Conservation (phyloP, 2,113 vertebrate genomes). For the Carollia perspicillata region DNA sequence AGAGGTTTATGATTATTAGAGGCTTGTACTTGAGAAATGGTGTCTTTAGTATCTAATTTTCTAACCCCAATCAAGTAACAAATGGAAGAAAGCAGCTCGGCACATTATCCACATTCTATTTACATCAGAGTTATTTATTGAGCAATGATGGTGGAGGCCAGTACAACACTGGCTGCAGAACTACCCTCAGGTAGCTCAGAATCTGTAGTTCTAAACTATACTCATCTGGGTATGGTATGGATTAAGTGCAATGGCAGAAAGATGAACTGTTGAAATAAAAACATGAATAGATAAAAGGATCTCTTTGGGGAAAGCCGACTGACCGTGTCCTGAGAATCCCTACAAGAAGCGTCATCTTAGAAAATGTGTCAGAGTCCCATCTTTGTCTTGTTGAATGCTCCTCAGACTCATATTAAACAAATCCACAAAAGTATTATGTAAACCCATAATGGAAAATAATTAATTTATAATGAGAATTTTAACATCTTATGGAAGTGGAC, state of each 20-base stretch:
- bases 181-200: neutral
- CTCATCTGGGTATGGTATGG: neutral
- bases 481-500: neutral
- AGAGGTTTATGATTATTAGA: neutral
- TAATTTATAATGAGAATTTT: neutral
- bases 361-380: neutral
- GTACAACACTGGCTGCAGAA: neutral
- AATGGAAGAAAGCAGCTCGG: neutral
- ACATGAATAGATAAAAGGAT: too few species aligned
- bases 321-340: neutral
- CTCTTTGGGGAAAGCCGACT: neutral
- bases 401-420: neutral
- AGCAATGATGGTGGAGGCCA: neutral
- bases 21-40: neutral
- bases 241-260: neutral
- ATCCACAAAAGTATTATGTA: neutral
- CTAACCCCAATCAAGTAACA: neutral
- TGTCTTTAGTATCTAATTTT: neutral
- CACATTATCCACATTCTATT: neutral
- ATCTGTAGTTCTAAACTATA: neutral
- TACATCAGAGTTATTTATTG: neutral
- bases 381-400: neutral
- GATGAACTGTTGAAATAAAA: neutral
- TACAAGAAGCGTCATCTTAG: neutral
- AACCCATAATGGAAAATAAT: neutral